phyloP scores from a whole-genome alignment of 1,140 invertebrate species.

The Drosophila nannoptera region DNA sequence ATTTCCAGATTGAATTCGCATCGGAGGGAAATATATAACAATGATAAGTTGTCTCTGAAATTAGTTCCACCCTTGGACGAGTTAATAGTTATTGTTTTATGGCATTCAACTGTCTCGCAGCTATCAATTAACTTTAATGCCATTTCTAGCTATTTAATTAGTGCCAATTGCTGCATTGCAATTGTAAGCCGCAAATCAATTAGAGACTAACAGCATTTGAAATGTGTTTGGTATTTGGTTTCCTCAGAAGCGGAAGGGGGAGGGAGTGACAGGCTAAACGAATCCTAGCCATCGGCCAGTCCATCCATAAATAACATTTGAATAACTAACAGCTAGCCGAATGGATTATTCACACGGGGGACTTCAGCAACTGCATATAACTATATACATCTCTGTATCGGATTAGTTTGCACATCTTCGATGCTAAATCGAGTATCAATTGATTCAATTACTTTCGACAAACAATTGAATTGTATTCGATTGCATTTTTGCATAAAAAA shows the following conservation, averaged over 20 bases:
- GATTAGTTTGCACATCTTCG: background rate
- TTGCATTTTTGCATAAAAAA: conserved; percentile 7
- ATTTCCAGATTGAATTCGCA: too few relatives aligned
- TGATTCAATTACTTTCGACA: conserved; percentile 30
- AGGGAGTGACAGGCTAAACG: conserved; percentile 16
- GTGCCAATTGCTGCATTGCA: background rate
- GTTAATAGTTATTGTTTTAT: background rate
- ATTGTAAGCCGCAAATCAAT: conserved; percentile 50
- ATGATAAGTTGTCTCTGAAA: too few relatives aligned
- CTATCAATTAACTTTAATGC: conserved; percentile 19
- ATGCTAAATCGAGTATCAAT: conserved; percentile 13
- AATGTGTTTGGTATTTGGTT: background rate
- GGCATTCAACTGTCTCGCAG: background rate
- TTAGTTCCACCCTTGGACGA: too few relatives aligned
- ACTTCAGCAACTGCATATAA: background rate
- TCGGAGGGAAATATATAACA: too few relatives aligned
- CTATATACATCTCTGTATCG: background rate
- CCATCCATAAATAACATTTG: conserved; percentile 26
- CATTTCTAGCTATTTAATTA: conserved; percentile 2
- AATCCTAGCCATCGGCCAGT: conserved; percentile 10
- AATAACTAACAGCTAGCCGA: conserved; percentile 10
- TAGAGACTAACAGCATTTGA: conserved; percentile 23
- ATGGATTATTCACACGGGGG: conserved; percentile 2
- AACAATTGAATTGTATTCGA: conserved; percentile 23
- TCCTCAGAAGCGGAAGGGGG: background rate